Base-by-base conservation (phyloP, 2,888 invertebrate genomes). In the Cantharis lateralis region DNA sequence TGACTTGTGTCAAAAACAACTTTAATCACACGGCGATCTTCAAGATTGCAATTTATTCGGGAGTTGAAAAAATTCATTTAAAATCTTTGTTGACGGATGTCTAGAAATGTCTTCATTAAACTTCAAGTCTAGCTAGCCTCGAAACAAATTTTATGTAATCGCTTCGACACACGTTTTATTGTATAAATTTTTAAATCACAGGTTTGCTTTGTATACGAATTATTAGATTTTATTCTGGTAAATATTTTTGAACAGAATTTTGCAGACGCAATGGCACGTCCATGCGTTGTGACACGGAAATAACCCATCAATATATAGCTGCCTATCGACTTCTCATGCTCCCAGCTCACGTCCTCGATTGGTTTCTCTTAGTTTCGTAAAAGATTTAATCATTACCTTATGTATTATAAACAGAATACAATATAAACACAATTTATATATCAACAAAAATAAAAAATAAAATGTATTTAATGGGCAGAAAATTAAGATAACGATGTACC, bases 261-360 rank as follows among this genome's bases (percentile, higher is more conserved):
- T 79, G 75, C 76, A 76, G 68, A 78, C 71, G 69, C 71, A 68
- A 70, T 76, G 68, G 76, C 80, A 81, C 80, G 81, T 81, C 77
- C 77, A 76, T 79, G 79, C 79, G 78, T 80, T 78, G 79, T 79
- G 83, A 85, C 84, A 85, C 84, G 85, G 83, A 85, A 85, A 84
- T 85, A 85, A 85, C 85, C 84, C 84, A 85, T 85, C 85, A 85
- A 84, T 85, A 84, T 82, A 84, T 82, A 81, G 82, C 82, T 83
- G 82, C 81, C 83, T 83, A 84, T 85, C 84, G 84, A 84, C 83
- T 84, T 84, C 82, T 83, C 83, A 82, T 81, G 83, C 83, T 84
- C 82, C 82, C 85, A 82, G 80, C 85, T 85, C 86, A 86, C 85
- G 86, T 86, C 83, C 82, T 81, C 84, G 83, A 85, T 85, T 85